Conservation (phyloP, 2,797 vertebrate species). For the Aeoliscus strigatus region DNA sequence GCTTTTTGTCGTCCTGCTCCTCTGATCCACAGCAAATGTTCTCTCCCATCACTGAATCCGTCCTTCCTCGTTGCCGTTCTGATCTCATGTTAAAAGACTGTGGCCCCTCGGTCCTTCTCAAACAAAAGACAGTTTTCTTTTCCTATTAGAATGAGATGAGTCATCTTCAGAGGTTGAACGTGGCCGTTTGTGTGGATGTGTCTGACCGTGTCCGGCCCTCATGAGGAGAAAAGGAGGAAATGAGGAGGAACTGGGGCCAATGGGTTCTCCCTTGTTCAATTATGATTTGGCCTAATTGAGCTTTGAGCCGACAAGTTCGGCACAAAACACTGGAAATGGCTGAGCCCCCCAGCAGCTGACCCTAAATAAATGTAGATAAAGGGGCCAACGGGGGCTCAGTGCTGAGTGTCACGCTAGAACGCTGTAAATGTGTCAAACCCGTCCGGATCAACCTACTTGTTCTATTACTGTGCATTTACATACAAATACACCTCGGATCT, state of each 20-base stretch:
- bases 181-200: slow-evolving; percentile 10
- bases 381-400: too few species aligned
- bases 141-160: slow-evolving; percentile 46
- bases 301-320: slow-evolving; percentile 30
- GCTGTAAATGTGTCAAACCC: too few species aligned
- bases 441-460: too few species aligned
- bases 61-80: slow-evolving; percentile 4
- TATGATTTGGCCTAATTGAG: slow-evolving; percentile 55
- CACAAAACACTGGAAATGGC: slow-evolving; percentile 16
- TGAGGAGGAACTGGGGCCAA: slow-evolving; percentile 16
- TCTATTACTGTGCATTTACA: too few species aligned
- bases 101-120: slow-evolving; percentile 10
- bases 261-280: slow-evolving; percentile 26
- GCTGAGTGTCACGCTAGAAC: too few species aligned
- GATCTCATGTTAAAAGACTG: neutral
- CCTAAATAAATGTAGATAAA: too few species aligned
- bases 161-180: slow-evolving; percentile 4
- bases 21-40: neutral
- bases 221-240: slow-evolving; percentile 1
- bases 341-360: too few species aligned
- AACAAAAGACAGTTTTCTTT: slow-evolving; percentile 53
- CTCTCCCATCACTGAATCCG: neutral
- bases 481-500: too few species aligned
- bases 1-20: neutral
- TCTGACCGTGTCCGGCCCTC: slow-evolving; percentile 17